These are phyloP conservation scores for Rhagonycha lutea DNA, from an alignment of 2,888 invertebrate genomes.

Conservation along the genomic window DNA sequence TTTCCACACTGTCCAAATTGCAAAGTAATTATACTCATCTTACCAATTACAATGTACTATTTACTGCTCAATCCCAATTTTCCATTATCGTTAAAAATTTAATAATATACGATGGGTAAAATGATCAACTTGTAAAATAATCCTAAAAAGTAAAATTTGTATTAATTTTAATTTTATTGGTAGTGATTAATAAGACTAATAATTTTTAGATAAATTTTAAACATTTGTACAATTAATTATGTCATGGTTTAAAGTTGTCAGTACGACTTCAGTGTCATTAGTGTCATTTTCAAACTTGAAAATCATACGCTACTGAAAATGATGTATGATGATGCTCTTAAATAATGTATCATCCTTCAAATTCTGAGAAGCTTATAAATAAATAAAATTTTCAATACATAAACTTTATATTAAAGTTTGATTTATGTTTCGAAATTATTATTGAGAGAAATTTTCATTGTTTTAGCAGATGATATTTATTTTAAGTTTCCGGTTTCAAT, in stretches of 20 bases:
- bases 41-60: neutral
- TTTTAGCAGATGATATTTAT: neutral
- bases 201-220: neutral
- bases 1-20: constrained; percentile 63
- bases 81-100: neutral
- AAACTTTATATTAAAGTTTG: no score
- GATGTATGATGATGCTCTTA: neutral
- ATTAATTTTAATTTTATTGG: neutral
- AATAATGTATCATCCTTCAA: neutral
- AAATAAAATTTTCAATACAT: neutral
- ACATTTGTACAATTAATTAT: neutral
- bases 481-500: neutral
- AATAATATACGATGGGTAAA: neutral
- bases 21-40: constrained; percentile 54
- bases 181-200: neutral
- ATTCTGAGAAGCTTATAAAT: neutral
- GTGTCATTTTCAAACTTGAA: neutral
- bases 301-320: neutral
- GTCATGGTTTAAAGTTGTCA: neutral
- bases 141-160: neutral
- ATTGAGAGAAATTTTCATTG: neutral
- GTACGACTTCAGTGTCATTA: neutral
- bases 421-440: neutral
- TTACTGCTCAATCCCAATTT: neutral
- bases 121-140: neutral